Evolutionary conservation across 2,797 vertebrate genomes (phyloP), one percentile per base, ranked within the genome.

Genomic region (Lithobates sylvaticus): DNA sequence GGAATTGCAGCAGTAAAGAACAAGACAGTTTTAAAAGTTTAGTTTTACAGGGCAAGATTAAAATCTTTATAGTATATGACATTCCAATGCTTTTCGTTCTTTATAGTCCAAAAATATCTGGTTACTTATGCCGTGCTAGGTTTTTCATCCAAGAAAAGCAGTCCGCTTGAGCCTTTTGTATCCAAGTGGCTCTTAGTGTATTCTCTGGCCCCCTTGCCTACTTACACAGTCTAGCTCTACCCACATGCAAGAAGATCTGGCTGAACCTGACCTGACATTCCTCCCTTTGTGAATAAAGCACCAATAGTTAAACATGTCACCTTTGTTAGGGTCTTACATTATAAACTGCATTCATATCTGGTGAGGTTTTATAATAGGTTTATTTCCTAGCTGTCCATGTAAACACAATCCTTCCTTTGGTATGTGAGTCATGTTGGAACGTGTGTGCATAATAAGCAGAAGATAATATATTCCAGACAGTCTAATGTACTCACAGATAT

Each of bases 371-470:
- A 68, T 18, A 39, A 69, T 47, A 84, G 82, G 73, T 77, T 84
- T 84, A 84, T 84, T 84, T 84, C 75, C 34, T 67, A 68, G 74
- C 74, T 84, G 32, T 71, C 83, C 65, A 26, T 78, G 70, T 84
- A 71, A 84, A 84, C 75, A 84, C 65, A 71, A 76, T 78, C 32
- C 65, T 84, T 64, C 44, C 65, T 72, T 64, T 83, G 71, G 75
- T 78, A 77, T 54, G 65, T 84, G 83, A 78, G 47, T 84, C 74
- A 84, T 84, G 65, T 39, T 84, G 75, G 83, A 84, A 77, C 73
- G 75, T 42, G 70, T 83, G 71, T 83, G 58, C 54, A 71, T 84
- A 77, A 69, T 69, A 77, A 77, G 42, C 27, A 68, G 73, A 69
- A 54, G 42, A 76, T 65, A 69, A 70, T 76, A 42, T 70, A 70